phyloP scores from a whole-genome alignment of 92 coral and sea anemone species.

The Zoanthus sansibaricus region DNA sequence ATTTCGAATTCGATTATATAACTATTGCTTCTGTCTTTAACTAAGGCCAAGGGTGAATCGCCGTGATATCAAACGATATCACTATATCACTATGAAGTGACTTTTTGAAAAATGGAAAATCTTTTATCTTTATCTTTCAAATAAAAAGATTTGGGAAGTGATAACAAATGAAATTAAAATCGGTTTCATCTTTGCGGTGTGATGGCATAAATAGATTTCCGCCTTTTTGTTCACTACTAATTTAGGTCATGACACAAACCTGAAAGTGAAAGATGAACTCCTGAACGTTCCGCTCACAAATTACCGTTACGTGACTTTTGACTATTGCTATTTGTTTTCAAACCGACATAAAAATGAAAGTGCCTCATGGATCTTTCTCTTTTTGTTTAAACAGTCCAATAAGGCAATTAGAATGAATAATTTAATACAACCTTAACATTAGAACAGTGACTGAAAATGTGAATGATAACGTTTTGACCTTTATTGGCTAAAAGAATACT shows the following conservation, averaged over 20 bases:
- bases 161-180: neutral
- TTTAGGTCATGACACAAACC: neutral
- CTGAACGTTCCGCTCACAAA: neutral
- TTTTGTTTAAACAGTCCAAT: no score
- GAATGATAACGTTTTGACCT: no score
- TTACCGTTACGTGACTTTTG: neutral
- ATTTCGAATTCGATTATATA: no score
- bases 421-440: no score
- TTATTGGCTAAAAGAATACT: no score
- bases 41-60: no score
- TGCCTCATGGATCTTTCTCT: no score
- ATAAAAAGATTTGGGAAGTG: neutral
- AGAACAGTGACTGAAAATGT: no score
- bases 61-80: no score
- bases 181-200: neutral
- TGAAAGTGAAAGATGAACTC: neutral
- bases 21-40: no score
- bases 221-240: neutral
- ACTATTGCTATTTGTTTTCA: neutral
- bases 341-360: neutral
- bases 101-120: neutral
- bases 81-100: no score
- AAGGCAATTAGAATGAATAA: no score
- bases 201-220: neutral
- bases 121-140: neutral